These are phyloP conservation scores for Metopia argyrocephala DNA, from an alignment of 2,888 invertebrate genomes.

Conservation along the genomic window DNA sequence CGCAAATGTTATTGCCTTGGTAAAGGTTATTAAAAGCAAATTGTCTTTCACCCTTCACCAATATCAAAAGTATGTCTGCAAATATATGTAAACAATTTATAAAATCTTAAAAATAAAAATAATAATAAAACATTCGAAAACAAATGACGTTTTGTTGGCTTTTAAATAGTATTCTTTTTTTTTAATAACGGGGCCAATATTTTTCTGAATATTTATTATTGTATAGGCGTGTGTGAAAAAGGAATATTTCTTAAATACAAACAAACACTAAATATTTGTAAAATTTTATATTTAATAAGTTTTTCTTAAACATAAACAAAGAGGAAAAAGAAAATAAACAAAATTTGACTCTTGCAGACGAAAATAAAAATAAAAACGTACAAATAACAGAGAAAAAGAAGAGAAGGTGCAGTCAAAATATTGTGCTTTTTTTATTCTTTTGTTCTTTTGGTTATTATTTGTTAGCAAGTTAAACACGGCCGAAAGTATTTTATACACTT, in stretches of 20 bases:
- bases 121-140: not conserved
- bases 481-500: slow-evolving; percentile 62
- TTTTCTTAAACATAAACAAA: slow-evolving; percentile 24
- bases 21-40: not conserved
- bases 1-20: too few relatives aligned
- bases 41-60: not conserved
- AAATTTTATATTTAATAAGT: slow-evolving; percentile 1
- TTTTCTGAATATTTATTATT: not conserved
- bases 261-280: not conserved
- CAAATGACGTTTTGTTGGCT: slow-evolving; percentile 11
- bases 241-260: not conserved
- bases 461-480: slow-evolving; percentile 53
- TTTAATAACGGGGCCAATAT: not conserved
- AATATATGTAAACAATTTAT: slow-evolving; percentile 2
- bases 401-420: slow-evolving; percentile 57
- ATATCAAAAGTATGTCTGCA: not conserved
- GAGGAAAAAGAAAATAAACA: not conserved
- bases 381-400: slow-evolving; percentile 26
- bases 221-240: not conserved
- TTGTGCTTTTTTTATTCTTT: slow-evolving; percentile 23
- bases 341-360: slow-evolving; percentile 23
- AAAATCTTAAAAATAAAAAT: not conserved
- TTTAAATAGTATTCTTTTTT: not conserved
- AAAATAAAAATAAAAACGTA: slow-evolving; percentile 23
- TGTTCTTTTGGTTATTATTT: slow-evolving; percentile 52